Evolutionary conservation across 2,113 vertebrate genomes (phyloP), one percentile per base, ranked within the genome.

Genomic region (Sinocyclocheilus anophthalmus): DNA sequence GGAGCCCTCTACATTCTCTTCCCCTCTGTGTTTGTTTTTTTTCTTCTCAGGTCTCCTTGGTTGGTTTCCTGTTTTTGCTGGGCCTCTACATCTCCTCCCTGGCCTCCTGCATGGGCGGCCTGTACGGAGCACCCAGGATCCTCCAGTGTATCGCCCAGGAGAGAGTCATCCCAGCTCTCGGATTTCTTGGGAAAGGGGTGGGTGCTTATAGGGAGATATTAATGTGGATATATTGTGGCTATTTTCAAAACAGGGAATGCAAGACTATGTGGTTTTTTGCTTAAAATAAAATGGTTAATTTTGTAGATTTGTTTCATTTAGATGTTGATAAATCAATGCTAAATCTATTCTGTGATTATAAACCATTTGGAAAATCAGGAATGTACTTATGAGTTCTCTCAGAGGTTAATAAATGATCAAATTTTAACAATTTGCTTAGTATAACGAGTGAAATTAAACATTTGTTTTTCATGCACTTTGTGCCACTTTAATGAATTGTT

Each of bases 21-120:
- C 92, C 91, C 90, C 81, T 88, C 88, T 92, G 79, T 94, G 90
- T 94, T 93, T 94, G 91, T 95, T 92, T 92, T 92, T 94, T 91
- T n/a, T n/a, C n/a, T n/a, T 91, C 91, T 75, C 89, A 99, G 98
- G 98, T 99, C 86, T 99, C 98, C 89, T 95, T 99, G 91, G 97
- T 99, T 90, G 98, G 98, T 86, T 96, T 99, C 95, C 96, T 99
- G 85, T 99, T 99, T 94, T 95, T 99, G 80, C 91, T 99, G 83
- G 98, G 98, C 76, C 94, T 99, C 69, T 99, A 99, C 92, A 95
- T 99, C 94, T 99, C 98, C 0, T 99, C 97, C 55, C 93, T 99
- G 93, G 98, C 98, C 80, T 99, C 98, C 92, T 99, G 98, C 89
- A 99, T 99, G 98, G 98, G 97, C 24, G 96, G 97, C 81, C 94